phyloP scores from a whole-genome alignment of 64 coral and sea anemone species.

The Montipora efflorescens region DNA sequence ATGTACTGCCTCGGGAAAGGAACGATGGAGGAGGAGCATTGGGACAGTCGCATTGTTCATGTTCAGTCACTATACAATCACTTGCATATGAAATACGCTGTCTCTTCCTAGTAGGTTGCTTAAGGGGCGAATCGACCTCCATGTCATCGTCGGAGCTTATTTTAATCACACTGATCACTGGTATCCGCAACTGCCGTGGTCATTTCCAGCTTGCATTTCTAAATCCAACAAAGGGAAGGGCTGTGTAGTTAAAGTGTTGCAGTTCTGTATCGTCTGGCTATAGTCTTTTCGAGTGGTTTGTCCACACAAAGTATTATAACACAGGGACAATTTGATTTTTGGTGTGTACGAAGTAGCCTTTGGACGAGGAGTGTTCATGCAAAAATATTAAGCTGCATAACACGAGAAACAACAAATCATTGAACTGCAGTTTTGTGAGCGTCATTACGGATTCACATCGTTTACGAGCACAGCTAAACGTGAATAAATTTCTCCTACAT shows the following conservation, averaged over 20 bases:
- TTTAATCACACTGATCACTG: conserved; percentile 3
- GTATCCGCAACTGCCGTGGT: background rate
- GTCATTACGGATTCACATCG: too few species aligned
- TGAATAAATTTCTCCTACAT: too few species aligned
- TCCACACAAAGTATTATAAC: too few species aligned
- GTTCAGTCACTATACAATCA: background rate
- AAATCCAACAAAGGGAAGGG: background rate
- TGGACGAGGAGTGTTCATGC: too few species aligned
- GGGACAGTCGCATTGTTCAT: background rate
- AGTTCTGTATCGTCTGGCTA: conserved; percentile 3
- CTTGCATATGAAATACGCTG: conserved; percentile 26
- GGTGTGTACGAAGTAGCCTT: too few species aligned
- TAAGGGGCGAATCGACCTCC: conserved; percentile 4
- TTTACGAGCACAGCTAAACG: too few species aligned
- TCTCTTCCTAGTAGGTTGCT: conserved; percentile 7
- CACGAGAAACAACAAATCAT: too few species aligned
- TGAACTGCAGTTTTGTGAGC: too few species aligned
- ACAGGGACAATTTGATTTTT: too few species aligned
- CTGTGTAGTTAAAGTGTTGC: conserved; percentile 15
- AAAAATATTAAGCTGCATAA: too few species aligned
- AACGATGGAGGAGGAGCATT: background rate
- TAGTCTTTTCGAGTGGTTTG: too few species aligned
- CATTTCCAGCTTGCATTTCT: conserved; percentile 9
- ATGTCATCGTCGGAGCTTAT: conserved; percentile 16
- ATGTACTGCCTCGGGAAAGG: background rate